Base-by-base conservation (phyloP, 2,113 vertebrate species). In the Arothron firmamentum region DNA sequence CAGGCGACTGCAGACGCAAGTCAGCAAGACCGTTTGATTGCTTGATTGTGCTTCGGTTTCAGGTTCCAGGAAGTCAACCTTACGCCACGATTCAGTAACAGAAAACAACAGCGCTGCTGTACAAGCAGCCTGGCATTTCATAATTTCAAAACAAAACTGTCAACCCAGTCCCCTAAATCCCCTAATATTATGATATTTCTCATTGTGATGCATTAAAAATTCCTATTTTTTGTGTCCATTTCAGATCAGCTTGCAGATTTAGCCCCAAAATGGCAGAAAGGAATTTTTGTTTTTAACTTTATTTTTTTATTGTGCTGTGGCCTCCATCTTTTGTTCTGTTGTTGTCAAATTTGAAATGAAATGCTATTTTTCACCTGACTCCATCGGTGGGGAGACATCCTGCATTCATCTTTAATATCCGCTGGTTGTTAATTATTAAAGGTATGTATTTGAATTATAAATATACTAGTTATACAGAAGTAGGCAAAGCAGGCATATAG, bases 391-490 rank as follows among this genome's bases (percentile, higher is more conserved):
- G 89, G 91, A 93, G 92, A 93, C 92, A 94, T 92, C 92, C 92
- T 90, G 92, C 92, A 92, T 96, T 94, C 93, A 90, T 92, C 93
- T 97, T 95, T 95, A 96, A 95, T 97, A 97, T 95, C 93, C 93
- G 91, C 92, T 90, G 86, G 93, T 91, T 92, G 96, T 99, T 99
- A 99, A 99, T 99, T 96, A 99, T 99, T 99, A 96, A 99, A 97
- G 94, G 94, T 97, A 96, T 96, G 96, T 96, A 99, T 99, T 99
- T 98, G 96, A 98, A 99, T 98, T 97, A 98, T 98, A 98, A 97
- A 99, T 99, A 97, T 98, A 97, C 96, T 98, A 97, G 96, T 97
- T 99, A 98, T 96, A 96, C 96, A 96, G 95, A 94, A 97, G 95
- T 98, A 99, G 96, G 96, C 94, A 98, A 97, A 99, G 95, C 95